phyloP scores from a whole-genome alignment of 2,888 invertebrate species.

The Drosophila melanocephala region DNA sequence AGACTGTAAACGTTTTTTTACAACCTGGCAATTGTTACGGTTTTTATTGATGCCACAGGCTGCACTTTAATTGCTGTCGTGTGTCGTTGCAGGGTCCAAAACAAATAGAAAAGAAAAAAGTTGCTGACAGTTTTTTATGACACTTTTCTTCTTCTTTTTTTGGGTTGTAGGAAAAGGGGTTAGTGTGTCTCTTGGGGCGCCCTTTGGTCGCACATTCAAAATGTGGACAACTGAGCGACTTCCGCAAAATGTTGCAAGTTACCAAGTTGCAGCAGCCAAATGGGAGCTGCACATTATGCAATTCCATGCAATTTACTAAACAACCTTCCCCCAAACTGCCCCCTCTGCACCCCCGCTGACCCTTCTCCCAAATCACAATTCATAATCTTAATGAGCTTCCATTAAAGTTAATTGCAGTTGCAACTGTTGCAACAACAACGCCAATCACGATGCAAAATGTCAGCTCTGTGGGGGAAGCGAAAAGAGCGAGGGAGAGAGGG shows the following conservation, averaged over 20 bases:
- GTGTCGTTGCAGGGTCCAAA: constrained; percentile 41
- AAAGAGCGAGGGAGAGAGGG: background rate
- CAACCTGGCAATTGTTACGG: constrained; percentile 64
- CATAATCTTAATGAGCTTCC: constrained; percentile 73
- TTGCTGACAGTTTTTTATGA: constrained; percentile 34
- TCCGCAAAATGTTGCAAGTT: constrained; percentile 54
- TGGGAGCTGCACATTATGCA: constrained; percentile 60
- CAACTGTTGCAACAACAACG: constrained; percentile 52
- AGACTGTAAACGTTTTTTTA: constrained; percentile 46
- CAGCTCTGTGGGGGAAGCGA: background rate
- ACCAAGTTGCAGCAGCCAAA: constrained; percentile 11
- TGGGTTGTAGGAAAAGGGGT: background rate
- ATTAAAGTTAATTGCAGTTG: constrained; percentile 81
- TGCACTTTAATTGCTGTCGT: constrained; percentile 71
- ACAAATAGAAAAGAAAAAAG: constrained; percentile 26
- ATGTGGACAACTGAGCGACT: constrained; percentile 52
- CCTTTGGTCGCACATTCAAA: constrained; percentile 27
- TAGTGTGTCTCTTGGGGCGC: constrained; percentile 5
- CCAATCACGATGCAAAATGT: background rate
- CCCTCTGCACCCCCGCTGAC: background rate
- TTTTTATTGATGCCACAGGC: constrained; percentile 68
- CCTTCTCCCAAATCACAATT: constrained; percentile 44
- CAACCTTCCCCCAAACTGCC: background rate
- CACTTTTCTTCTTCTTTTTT: constrained; percentile 4
- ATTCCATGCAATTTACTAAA: constrained; percentile 50